Evolutionary conservation across 1,140 invertebrate genomes (phyloP).

Genomic region (Neomicropteryx cornuta): DNA sequence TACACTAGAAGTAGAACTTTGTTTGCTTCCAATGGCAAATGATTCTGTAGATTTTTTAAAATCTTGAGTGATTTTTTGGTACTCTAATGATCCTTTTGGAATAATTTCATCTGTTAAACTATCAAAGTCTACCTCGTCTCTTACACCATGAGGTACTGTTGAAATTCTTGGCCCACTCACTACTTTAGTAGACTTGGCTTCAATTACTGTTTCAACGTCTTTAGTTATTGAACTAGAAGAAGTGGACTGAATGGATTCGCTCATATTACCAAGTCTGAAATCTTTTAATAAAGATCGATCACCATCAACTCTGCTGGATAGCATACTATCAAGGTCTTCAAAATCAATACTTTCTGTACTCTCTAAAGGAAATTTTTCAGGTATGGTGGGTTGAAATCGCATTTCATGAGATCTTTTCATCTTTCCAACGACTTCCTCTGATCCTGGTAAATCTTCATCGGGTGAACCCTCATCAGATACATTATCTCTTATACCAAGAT

Average conservation of each 20-base stretch:
- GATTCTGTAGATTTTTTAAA: constrained; percentile 27
- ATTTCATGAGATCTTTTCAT: constrained; percentile 86
- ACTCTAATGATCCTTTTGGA: constrained; percentile 29
- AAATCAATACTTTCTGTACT: constrained; percentile 31
- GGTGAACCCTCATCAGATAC: constrained; percentile 36
- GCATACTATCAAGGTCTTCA: too few relatives aligned
- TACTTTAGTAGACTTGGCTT: constrained; percentile 26
- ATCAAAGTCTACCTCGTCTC: constrained; percentile 35
- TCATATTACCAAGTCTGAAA: too few relatives aligned
- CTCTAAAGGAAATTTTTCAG: constrained; percentile 33
- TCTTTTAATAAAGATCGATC: too few relatives aligned
- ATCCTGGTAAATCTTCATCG: constrained; percentile 27
- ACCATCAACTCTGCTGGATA: too few relatives aligned
- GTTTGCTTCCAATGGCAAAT: constrained; percentile 14
- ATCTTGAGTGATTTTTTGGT: constrained; percentile 31
- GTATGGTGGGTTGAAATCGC: constrained; percentile 64
- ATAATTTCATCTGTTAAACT: constrained; percentile 26
- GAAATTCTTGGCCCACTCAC: constrained; percentile 27
- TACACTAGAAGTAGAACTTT: constrained; percentile 21
- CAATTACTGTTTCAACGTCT: constrained; percentile 25
- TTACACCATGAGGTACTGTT: constrained; percentile 22
- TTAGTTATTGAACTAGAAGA: too few relatives aligned
- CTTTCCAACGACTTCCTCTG: constrained; percentile 41
- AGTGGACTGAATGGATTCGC: too few relatives aligned
- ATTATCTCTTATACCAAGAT: too few relatives aligned